A percentile compares a stretch with the other conserved stretches of the same genome.
Evolutionary conservation across 2,888 invertebrate genomes (phyloP).

Genomic region (Abscondita cerata): DNA sequence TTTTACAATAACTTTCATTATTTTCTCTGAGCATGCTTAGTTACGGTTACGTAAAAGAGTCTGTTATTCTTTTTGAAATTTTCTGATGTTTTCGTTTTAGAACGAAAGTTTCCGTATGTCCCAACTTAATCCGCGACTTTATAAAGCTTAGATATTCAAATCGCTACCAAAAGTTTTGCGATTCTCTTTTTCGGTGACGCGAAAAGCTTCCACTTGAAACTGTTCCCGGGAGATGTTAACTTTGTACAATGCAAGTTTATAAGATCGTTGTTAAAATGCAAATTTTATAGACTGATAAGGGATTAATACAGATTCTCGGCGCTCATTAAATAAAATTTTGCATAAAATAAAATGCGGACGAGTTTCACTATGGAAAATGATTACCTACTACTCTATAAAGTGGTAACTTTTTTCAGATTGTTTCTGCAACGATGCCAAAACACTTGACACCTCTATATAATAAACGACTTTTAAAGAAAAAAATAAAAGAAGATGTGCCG

Average conservation of each 20-base stretch:
- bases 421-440: neutral
- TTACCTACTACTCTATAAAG: too few relatives aligned
- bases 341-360: constrained; percentile 19
- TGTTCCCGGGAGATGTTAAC: constrained; percentile 31
- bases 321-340: constrained; percentile 20
- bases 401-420: too few relatives aligned
- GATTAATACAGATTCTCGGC: constrained; percentile 23
- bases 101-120: constrained; percentile 19
- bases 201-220: constrained; percentile 31
- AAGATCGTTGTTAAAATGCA: constrained; percentile 31
- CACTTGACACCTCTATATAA: constrained; percentile 5
- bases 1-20: neutral
- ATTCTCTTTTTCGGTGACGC: constrained; percentile 35
- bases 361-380: neutral
- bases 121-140: constrained; percentile 25
- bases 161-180: constrained; percentile 37
- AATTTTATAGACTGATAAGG: constrained; percentile 32
- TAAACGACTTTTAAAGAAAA: neutral
- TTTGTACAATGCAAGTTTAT: constrained; percentile 35
- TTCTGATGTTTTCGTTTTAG: constrained; percentile 18
- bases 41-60: constrained; percentile 20
- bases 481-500: neutral
- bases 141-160: constrained; percentile 41
- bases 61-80: neutral
- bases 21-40: too few relatives aligned